Base-by-base conservation (phyloP, 2,888 invertebrate species). In the Dynastes maya region DNA sequence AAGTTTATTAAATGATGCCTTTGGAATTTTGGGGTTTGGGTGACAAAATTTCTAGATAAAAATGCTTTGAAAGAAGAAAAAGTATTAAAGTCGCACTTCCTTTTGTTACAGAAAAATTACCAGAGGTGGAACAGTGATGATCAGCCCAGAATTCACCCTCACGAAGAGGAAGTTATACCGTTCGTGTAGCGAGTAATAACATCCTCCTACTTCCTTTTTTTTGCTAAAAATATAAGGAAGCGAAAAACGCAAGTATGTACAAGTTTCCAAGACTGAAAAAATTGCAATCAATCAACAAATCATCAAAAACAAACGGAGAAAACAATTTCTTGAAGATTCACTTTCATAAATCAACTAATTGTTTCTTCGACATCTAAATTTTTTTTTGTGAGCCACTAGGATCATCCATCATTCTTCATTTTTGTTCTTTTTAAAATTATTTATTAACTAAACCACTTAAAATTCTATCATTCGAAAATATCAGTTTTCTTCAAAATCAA, bases 81-180 rank as follows among this genome's bases (percentile, higher is more conserved):
- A 37, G 32, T 37, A 37, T 45, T 45, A 45, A 45, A 8, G 45
- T 45, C 45, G 45, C 51, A 1, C 49, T 64, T 51, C 8, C 11
- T 45, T 27, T 64, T 67, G 71, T 88, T 88, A 79, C 91, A 96
- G 96, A 91, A 96, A 96, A 89, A 91, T 96, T 85, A 94, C 96
- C 83, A 93, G 95, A 89, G 93, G 95, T 89, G 95, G 95, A 88
- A 96, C 96, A 84, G 94, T 97, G 86, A 94, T 97, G 90, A 95
- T 97, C 89, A 95, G 96, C 90, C 94, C 95, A 85, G 95, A 94
- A 87, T 97, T 96, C 91, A 94, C 94, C 87, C 91, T 97, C 90
- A 95, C 94, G 89, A 97, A 97, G 92, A 96, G 96, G 89, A 97
- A 97, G 90, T 91, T 97, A 85, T 97, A 97, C 91, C 92, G 96